phyloP scores from a whole-genome alignment of 2,113 vertebrate genomes.

The Monopterus albus region DNA sequence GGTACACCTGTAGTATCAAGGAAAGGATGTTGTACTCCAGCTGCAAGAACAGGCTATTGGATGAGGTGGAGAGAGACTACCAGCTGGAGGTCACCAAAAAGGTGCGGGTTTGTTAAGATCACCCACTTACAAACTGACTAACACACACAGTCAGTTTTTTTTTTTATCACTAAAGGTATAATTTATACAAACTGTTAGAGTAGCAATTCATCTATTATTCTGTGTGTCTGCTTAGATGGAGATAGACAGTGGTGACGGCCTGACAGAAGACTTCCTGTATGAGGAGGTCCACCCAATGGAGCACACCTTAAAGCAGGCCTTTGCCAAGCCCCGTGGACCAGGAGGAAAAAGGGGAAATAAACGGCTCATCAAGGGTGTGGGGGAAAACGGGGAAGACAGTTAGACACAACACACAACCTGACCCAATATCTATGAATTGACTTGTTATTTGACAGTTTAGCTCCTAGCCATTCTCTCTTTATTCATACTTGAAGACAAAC shows the following conservation, averaged over 20 bases:
- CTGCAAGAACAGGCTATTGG: slow-evolving; percentile 96
- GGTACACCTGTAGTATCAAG: slow-evolving; percentile 97
- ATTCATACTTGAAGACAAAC: slow-evolving; percentile 5
- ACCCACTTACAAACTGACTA: not conserved
- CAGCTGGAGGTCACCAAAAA: slow-evolving; percentile 95
- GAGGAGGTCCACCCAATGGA: slow-evolving; percentile 98
- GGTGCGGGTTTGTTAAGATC: slow-evolving; percentile 76
- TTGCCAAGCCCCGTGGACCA: slow-evolving; percentile 95
- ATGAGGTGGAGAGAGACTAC: slow-evolving; percentile 93
- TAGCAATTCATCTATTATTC: not conserved
- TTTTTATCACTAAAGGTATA: not conserved
- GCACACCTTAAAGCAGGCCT: slow-evolving; percentile 94
- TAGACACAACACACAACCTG: slow-evolving; percentile 72
- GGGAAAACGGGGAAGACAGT: slow-evolving; percentile 93
- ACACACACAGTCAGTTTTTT: not conserved
- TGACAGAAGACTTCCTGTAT: slow-evolving; percentile 94
- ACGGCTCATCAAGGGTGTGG: slow-evolving; percentile 91
- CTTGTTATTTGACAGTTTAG: slow-evolving; percentile 54
- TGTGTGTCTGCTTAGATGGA: slow-evolving; percentile 85
- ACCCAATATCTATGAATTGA: slow-evolving; percentile 41
- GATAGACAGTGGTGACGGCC: slow-evolving; percentile 91
- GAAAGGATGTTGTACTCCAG: slow-evolving; percentile 99
- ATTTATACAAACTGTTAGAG: not conserved
- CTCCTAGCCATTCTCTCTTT: slow-evolving; percentile 31
- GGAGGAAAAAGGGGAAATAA: slow-evolving; percentile 96